Evolutionary conservation across 1,140 invertebrate species (phyloP), one percentile per base, ranked within the genome.

Genomic region (Goniozus legneri): DNA sequence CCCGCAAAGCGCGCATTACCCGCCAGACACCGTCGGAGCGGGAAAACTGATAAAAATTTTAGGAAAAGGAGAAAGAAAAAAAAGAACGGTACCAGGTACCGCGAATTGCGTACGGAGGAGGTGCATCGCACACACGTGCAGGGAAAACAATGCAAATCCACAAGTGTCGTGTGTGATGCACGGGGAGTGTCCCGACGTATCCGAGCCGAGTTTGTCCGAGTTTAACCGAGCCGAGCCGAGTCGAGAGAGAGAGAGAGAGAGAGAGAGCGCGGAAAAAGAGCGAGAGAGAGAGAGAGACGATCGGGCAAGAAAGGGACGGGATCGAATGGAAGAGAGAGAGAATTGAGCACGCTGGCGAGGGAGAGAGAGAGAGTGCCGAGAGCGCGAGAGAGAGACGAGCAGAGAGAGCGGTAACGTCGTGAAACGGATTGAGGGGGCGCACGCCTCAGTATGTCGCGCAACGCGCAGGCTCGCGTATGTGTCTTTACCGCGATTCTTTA

Each of bases 381-480:
- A 45, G 32, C 12, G 41, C 12, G 41, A 20, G 40, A 20, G n/a
- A 4, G 34, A 21, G 43, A 50, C 19, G 21, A 34, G 34, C 52
- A 50, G 45, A 39, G 13, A 15, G 52, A 56, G 38, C 18, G 45
- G 40, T 44, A 54, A 41, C 38, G 46, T 42, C 22, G 20, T 36
- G 39, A n/a, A n/a, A n/a, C n/a, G n/a, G n/a, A n/a, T n/a, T n/a
- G n/a, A n/a, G n/a, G n/a, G n/a, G n/a, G n/a, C n/a, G n/a, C n/a
- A n/a, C n/a, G 34, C 15, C 47, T 72, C 67, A 73, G 71, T 73
- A 60, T 58, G 67, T 63, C 52, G 65, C 61, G 60, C 58, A 73
- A 63, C 70, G 71, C 71, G 71, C 71, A 74, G 69, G 65, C 67
- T 64, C 68, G 69, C 60, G 58, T 60, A 66, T 58, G 61, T 50